Evolutionary conservation across 2,797 vertebrate genomes (phyloP), one percentile per base, ranked within the genome.

Genomic region (Myripristis murdjan): DNA sequence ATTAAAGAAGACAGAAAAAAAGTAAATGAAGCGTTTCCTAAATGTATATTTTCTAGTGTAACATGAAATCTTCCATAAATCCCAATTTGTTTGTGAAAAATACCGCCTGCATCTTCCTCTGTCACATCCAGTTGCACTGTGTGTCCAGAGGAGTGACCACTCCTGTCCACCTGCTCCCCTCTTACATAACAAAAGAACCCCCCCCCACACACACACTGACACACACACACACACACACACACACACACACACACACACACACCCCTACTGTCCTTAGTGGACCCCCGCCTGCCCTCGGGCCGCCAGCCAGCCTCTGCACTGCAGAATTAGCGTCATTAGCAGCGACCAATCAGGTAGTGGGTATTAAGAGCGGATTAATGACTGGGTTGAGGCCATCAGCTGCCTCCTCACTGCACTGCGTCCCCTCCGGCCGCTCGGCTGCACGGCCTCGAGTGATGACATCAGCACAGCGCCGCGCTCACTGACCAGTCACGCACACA

Each of bases 291-390:
- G 11, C 44, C 31, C 54, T 48, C 28, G 52, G 49, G 48, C 49
- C 53, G 47, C 15, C 67, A 60, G 51, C 64, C 63, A 71, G 46
- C 56, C 39, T 12, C 43, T 6, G 4, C 0, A 8, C 47, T 15
- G 53, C 1, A 59, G 59, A 84, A 62, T 73, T 59, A 70, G 63
- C 62, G 2, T 79, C 82, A 73, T 80, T 73, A 81, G 51, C 75
- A 62, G 57, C n/a, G 22, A 55, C 48, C 78, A 47, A 76, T 77
- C 70, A 73, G 83, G 75, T 81, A 67, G 53, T 61, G 52, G 57
- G 70, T 66, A 58, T 77, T 51, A 62, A 20, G 23, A 70, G 54
- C 70, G 58, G 78, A 82, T 83, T 71, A 87, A 81, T 79, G 6
- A 41, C 37, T 48, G 5, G 0, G 49, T 59, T 10, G 8, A 59